Evolutionary conservation across 2,797 vertebrate species (phyloP).

Genomic region (Melanogrammus aeglefinus): DNA sequence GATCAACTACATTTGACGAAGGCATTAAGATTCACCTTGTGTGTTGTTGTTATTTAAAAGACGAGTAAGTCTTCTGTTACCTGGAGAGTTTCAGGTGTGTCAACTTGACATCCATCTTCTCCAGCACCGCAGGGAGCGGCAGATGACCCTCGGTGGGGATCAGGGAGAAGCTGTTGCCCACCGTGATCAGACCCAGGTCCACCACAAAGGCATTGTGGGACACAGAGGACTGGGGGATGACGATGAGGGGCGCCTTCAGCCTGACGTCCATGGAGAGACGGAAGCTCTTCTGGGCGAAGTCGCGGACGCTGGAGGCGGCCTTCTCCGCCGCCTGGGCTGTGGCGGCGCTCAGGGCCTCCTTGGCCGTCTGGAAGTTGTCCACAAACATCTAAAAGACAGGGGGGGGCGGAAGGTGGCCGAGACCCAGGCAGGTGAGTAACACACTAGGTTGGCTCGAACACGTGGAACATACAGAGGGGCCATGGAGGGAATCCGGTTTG

Average conservation of each 20-base stretch:
- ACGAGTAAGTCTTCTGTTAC: not conserved
- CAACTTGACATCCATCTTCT: slow-evolving; percentile 80
- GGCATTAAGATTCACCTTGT: not conserved
- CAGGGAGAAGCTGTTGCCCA: slow-evolving; percentile 78
- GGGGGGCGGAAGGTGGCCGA: not conserved
- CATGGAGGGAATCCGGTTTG: slow-evolving; percentile 15
- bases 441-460: not conserved
- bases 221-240: slow-evolving; percentile 87
- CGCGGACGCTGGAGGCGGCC: slow-evolving; percentile 88
- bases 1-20: not conserved
- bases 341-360: slow-evolving; percentile 82
- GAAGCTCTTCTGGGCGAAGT: slow-evolving; percentile 88
- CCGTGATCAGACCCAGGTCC: slow-evolving; percentile 89
- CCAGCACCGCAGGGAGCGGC: slow-evolving; percentile 77
- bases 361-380: slow-evolving; percentile 78
- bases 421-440: not conserved
- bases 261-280: slow-evolving; percentile 82
- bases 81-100: slow-evolving; percentile 82
- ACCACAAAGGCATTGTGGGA: slow-evolving; percentile 82
- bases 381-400: slow-evolving; percentile 42
- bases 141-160: slow-evolving; percentile 57
- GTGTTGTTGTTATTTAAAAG: not conserved
- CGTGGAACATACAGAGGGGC: not conserved
- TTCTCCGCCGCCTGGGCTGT: slow-evolving; percentile 91
- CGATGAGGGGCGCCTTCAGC: slow-evolving; percentile 90